Conservation (phyloP, 2,888 invertebrate species). For the Asteroscopus sphinx region DNA sequence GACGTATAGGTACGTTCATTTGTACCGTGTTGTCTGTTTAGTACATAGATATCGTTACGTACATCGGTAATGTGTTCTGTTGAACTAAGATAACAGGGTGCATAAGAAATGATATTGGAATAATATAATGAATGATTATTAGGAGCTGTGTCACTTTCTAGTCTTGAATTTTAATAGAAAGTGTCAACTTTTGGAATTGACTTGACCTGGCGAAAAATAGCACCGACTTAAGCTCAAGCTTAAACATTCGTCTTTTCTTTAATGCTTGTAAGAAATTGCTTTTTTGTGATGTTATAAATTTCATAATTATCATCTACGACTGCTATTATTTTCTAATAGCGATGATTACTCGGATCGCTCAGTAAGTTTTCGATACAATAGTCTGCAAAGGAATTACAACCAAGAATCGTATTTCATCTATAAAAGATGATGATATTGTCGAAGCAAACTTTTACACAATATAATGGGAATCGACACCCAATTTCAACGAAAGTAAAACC, state of each 20-base stretch:
- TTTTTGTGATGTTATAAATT: too few relatives aligned
- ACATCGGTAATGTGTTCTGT: constrained; percentile 4
- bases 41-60: too few relatives aligned
- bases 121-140: too few relatives aligned
- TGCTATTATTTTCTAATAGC: too few relatives aligned
- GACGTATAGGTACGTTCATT: too few relatives aligned
- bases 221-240: too few relatives aligned
- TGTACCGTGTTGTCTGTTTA: constrained; percentile 20
- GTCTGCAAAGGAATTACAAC: not conserved
- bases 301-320: too few relatives aligned
- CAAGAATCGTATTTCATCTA: too few relatives aligned
- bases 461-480: not conserved
- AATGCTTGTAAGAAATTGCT: too few relatives aligned
- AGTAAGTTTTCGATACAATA: constrained; percentile 7
- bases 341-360: too few relatives aligned
- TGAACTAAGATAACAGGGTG: constrained; percentile 42
- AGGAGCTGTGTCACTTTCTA: constrained; percentile 7
- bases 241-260: too few relatives aligned
- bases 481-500: constrained; percentile 2
- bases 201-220: not conserved
- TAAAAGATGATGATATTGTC: too few relatives aligned
- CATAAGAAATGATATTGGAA: constrained; percentile 33
- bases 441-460: not conserved
- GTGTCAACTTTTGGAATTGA: not conserved
- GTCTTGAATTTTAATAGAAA: not conserved